phyloP scores from a whole-genome alignment of 1,140 invertebrate genomes.

The Nebria ingens region DNA sequence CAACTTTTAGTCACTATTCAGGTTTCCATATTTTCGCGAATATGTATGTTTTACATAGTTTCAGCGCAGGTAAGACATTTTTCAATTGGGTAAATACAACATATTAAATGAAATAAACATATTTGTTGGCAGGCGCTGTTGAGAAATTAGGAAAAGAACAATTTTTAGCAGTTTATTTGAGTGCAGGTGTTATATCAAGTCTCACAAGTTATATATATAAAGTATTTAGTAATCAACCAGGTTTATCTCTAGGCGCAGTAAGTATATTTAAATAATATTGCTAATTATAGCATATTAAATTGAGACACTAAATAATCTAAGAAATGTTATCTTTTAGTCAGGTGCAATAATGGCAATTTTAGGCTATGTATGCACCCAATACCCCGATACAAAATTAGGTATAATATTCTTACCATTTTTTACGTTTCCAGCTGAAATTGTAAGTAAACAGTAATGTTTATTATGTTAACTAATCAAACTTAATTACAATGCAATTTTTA shows the following conservation, averaged over 20 bases:
- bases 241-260: constrained; percentile 84
- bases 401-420: constrained; percentile 85
- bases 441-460: too few relatives aligned
- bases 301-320: background rate
- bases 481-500: constrained; percentile 36
- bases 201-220: constrained; percentile 78
- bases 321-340: constrained; percentile 51
- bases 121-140: constrained; percentile 45
- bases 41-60: constrained; percentile 93
- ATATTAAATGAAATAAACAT: constrained; percentile 12
- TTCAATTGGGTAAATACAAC: background rate
- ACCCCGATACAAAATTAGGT: constrained; percentile 74
- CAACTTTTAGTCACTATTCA: constrained; percentile 88
- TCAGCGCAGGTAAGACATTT: constrained; percentile 43
- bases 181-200: constrained; percentile 78
- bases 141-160: constrained; percentile 82
- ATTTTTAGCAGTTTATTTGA: constrained; percentile 83
- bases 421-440: constrained; percentile 72
- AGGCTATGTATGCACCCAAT: constrained; percentile 74
- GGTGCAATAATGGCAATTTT: constrained; percentile 88
- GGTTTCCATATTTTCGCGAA: constrained; percentile 79
- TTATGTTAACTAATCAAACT: constrained; percentile 15
- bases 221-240: constrained; percentile 49
- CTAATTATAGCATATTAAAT: constrained; percentile 11
- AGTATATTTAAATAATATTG: too few relatives aligned